A percentile compares a stretch with the other conserved stretches of the same genome.
These are phyloP conservation scores for Acleris sparsana DNA, from an alignment of 2,888 invertebrate genomes.

Conservation along the genomic window DNA sequence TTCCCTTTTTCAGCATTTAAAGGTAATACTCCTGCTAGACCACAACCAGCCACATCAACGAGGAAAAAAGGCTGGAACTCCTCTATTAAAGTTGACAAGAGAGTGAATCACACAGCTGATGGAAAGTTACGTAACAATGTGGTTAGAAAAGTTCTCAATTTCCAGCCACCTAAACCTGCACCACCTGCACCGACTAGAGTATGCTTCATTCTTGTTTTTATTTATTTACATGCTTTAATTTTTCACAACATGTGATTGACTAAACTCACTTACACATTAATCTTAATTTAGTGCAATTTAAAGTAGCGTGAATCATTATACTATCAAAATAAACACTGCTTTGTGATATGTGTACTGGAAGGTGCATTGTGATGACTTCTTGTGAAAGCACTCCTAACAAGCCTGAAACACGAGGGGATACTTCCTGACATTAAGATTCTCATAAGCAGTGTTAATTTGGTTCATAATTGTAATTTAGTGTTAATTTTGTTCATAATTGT, in stretches of 20 bases:
- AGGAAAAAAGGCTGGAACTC: conserved; percentile 73
- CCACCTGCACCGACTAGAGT: conserved; percentile 25
- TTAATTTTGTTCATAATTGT: too few relatives aligned
- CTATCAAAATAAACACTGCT: too few relatives aligned
- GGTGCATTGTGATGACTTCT: too few relatives aligned
- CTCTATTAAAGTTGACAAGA: conserved; percentile 68
- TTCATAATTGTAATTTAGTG: too few relatives aligned
- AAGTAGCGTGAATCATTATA: too few relatives aligned
- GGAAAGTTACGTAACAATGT: conserved; percentile 58
- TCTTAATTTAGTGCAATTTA: too few relatives aligned
- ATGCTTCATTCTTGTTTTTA: conserved; percentile 15
- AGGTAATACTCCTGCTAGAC: conserved; percentile 48
- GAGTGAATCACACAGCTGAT: conserved; percentile 58
- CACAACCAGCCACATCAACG: conserved; percentile 46
- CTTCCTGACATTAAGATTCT: too few relatives aligned
- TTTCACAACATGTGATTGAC: neutral
- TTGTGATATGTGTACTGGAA: too few relatives aligned
- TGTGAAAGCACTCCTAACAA: too few relatives aligned
- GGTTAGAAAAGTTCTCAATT: conserved; percentile 71
- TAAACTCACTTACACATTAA: too few relatives aligned
- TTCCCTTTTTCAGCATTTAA: conserved; percentile 56
- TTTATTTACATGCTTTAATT: neutral
- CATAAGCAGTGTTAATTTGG: too few relatives aligned
- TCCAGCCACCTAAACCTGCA: conserved; percentile 57
- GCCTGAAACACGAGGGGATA: too few relatives aligned